Conservation (phyloP, 2,888 invertebrate genomes). For the Lysandra bellargus region DNA sequence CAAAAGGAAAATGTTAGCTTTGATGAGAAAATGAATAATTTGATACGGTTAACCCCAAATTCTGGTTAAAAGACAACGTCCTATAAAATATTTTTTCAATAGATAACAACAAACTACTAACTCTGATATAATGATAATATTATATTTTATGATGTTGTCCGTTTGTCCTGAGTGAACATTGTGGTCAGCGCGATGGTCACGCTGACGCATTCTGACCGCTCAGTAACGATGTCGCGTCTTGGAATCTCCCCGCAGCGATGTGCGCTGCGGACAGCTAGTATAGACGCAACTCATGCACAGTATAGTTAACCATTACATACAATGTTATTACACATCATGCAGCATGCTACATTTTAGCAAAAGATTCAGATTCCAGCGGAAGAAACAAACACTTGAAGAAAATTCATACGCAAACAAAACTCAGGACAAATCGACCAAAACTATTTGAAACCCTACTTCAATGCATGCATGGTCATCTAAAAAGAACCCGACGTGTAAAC, state of each 20-base stretch:
- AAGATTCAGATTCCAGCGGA: background rate
- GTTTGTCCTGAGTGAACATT: constrained; percentile 59
- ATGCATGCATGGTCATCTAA: too few relatives aligned
- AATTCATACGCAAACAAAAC: too few relatives aligned
- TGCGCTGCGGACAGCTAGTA: constrained; percentile 67
- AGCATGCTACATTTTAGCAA: background rate
- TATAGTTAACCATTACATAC: background rate
- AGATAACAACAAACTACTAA: too few relatives aligned
- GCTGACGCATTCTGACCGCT: constrained; percentile 51
- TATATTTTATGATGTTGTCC: background rate
- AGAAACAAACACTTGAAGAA: too few relatives aligned
- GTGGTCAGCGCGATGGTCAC: constrained; percentile 48
- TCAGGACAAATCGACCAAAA: too few relatives aligned
- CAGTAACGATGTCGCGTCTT: constrained; percentile 67
- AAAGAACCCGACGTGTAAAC: too few relatives aligned
- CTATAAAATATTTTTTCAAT: too few relatives aligned
- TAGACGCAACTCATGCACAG: constrained; percentile 51
- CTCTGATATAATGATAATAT: background rate
- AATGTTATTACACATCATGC: background rate
- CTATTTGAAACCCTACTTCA: too few relatives aligned
- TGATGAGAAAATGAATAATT: constrained; percentile 1
- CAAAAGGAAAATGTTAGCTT: background rate
- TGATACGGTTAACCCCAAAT: too few relatives aligned
- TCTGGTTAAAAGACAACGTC: too few relatives aligned
- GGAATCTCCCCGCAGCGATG: constrained; percentile 68